phyloP scores from a whole-genome alignment of 2,888 invertebrate genomes.

The Flabesymbios commensalis region DNA sequence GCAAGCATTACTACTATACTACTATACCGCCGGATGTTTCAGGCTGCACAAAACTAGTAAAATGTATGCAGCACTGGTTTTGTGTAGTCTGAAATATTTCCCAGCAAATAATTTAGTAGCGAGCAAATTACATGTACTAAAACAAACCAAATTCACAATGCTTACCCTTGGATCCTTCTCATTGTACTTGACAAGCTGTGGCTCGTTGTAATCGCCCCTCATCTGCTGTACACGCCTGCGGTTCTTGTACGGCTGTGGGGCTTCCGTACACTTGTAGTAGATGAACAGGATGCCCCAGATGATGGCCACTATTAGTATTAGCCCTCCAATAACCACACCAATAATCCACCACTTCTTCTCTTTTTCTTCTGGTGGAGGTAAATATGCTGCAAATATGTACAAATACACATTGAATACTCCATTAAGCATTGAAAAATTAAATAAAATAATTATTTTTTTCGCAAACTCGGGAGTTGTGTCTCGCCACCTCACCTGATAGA shows the following conservation, averaged over 20 bases:
- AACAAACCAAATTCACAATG: too few species aligned
- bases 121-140: too few species aligned
- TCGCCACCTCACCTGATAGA: too few species aligned
- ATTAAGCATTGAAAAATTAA: too few species aligned
- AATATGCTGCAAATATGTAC: constrained; percentile 18
- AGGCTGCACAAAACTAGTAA: too few species aligned
- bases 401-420: neutral
- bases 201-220: neutral
- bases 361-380: constrained; percentile 11
- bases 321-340: constrained; percentile 45
- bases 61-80: too few species aligned
- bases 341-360: constrained; percentile 44
- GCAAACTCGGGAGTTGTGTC: too few species aligned
- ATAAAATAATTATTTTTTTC: too few species aligned
- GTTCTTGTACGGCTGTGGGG: neutral
- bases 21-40: too few species aligned
- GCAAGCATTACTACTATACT: too few species aligned
- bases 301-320: constrained; percentile 37
- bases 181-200: neutral
- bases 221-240: neutral
- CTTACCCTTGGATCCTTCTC: neutral
- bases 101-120: too few species aligned
- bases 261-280: constrained; percentile 41
- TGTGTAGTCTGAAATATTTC: too few species aligned
- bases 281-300: constrained; percentile 36